Conservation (phyloP, 35 echinoderm and acorn worm genomes). For the Holothuria glaberrima region DNA sequence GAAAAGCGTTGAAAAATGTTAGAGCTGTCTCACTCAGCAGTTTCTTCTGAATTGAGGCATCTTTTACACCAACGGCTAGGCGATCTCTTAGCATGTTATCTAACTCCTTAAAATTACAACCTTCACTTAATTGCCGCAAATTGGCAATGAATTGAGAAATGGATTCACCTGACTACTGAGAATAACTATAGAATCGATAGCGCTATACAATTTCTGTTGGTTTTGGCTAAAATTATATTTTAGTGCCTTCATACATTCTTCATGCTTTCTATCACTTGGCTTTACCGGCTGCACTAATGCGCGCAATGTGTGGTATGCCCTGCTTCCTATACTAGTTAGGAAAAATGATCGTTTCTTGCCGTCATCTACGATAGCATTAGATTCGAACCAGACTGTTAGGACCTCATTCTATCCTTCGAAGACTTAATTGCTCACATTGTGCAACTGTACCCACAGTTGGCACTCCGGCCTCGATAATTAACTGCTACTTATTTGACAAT, state of each 20-base stretch:
- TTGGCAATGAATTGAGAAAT: conserved; percentile 39
- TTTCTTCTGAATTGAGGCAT: conserved; percentile 10
- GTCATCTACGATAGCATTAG: conserved; percentile 36
- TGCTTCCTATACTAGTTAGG: conserved; percentile 57
- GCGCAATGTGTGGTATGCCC: conserved; percentile 46
- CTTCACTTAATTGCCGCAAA: conserved; percentile 61
- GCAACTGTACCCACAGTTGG: not conserved
- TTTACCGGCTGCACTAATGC: conserved; percentile 56
- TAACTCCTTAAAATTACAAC: conserved; percentile 57
- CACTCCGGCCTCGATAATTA: not conserved
- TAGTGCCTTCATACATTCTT: conserved; percentile 5
- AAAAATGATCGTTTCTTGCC: conserved; percentile 51
- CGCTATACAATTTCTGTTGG: conserved; percentile 37
- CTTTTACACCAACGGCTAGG: conserved; percentile 19
- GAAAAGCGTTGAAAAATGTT: not conserved
- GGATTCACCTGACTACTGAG: too few species aligned
- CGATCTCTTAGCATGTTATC: conserved; percentile 42
- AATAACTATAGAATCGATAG: conserved; percentile 44
- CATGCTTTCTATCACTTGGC: conserved; percentile 47
- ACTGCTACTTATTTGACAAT: too few species aligned
- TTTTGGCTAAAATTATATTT: not conserved
- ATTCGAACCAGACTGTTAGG: conserved; percentile 35
- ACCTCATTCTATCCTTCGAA: conserved; percentile 27
- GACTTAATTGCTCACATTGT: not conserved
- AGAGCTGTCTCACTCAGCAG: conserved; percentile 16